phyloP scores from a whole-genome alignment of 2,113 vertebrate genomes.

The Peromyscus californicus region DNA sequence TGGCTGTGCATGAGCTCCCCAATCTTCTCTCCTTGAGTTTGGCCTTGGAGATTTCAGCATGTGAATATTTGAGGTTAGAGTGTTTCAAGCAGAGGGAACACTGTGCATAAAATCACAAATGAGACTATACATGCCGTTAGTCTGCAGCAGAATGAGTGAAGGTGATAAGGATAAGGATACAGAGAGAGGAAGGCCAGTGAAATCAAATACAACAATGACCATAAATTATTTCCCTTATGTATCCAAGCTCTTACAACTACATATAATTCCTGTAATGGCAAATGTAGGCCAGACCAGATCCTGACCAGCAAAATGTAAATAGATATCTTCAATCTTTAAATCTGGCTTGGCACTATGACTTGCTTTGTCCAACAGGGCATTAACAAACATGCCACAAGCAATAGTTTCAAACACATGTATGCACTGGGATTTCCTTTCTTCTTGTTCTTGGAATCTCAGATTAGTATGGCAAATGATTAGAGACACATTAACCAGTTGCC shows the following conservation, averaged over 20 bases:
- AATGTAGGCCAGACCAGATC: neutral
- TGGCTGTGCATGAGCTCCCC: neutral
- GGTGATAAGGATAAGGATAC: neutral
- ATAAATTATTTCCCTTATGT: neutral
- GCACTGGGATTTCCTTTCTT: neutral
- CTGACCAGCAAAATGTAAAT: neutral
- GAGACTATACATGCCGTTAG: no score
- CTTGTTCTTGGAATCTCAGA: neutral
- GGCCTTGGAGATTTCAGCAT: neutral
- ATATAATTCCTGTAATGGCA: neutral
- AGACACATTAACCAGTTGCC: neutral
- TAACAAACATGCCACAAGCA: slow-evolving; percentile 7
- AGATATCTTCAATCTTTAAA: neutral
- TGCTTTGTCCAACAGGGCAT: neutral
- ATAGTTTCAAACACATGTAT: slow-evolving; percentile 6
- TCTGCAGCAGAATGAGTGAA: neutral
- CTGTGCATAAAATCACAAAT: neutral
- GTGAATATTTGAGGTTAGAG: neutral
- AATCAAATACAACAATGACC: neutral
- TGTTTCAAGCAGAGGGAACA: neutral
- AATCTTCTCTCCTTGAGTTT: neutral
- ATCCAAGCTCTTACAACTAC: neutral
- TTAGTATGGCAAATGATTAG: slow-evolving; percentile 25
- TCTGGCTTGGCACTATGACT: neutral
- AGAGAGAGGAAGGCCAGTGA: neutral